Conservation (phyloP, 1,140 invertebrate genomes). For the Proales similis region DNA sequence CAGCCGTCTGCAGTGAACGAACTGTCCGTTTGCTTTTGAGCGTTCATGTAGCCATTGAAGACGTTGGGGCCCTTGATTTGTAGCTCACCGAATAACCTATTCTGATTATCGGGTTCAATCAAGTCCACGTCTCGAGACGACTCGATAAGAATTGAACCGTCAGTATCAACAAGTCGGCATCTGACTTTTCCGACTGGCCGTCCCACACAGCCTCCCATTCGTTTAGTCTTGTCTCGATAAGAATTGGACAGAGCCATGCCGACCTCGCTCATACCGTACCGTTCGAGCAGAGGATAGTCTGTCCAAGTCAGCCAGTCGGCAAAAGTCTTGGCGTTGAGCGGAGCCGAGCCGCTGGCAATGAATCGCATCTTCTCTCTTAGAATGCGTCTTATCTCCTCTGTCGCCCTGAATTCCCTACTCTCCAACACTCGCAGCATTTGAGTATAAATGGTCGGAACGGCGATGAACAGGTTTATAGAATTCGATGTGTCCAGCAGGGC, state of each 20-base stretch:
- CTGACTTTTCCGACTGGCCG: conserved; percentile 59
- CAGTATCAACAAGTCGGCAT: conserved; percentile 49
- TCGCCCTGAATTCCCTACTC: conserved; percentile 62
- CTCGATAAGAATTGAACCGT: conserved; percentile 47
- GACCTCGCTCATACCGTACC: conserved; percentile 84
- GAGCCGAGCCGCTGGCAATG: conserved; percentile 74
- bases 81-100: conserved; percentile 61
- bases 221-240: conserved; percentile 53
- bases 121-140: conserved; percentile 48
- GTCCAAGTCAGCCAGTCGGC: conserved; percentile 72
- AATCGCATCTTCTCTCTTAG: conserved; percentile 52
- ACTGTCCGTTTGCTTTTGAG: conserved; percentile 62
- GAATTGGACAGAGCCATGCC: conserved; percentile 81
- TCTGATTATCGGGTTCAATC: conserved; percentile 44
- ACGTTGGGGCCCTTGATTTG: conserved; percentile 67
- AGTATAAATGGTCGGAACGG: conserved; percentile 78
- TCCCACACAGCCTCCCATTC: conserved; percentile 66
- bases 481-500: conserved; percentile 51
- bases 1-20: conserved; percentile 66
- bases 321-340: conserved; percentile 68
- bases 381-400: not conserved
- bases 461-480: conserved; percentile 72
- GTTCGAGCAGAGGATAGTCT: conserved; percentile 72
- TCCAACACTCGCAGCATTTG: conserved; percentile 70
- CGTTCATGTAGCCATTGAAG: conserved; percentile 71